Conservation (phyloP, 1,140 invertebrate genomes). For the Copidosoma floridanum region DNA sequence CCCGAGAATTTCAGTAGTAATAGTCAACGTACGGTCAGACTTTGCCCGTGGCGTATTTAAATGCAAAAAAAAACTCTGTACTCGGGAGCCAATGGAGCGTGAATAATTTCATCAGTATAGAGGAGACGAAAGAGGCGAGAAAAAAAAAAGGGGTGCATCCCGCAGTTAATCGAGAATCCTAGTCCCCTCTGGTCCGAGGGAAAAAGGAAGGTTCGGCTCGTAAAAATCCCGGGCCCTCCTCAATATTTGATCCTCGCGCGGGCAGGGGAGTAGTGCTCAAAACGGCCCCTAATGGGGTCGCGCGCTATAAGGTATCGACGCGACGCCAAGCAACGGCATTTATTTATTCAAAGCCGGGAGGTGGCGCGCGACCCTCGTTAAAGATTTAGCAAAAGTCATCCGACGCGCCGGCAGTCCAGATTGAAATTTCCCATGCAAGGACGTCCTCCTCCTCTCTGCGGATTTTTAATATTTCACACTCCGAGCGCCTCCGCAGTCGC, state of each 20-base stretch:
- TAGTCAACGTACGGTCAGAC: background rate
- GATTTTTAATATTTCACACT: conserved; percentile 42
- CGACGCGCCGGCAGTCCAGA: conserved; percentile 41
- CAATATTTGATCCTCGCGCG: conserved; percentile 19
- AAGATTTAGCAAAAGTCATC: conserved; percentile 55
- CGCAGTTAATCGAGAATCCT: background rate
- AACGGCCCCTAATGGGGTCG: conserved; percentile 47
- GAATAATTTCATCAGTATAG: too few relatives aligned
- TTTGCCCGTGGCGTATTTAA: background rate
- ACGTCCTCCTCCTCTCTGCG: conserved; percentile 33
- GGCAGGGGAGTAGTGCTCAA: conserved; percentile 32
- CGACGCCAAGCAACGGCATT: conserved; percentile 45
- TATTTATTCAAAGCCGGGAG: conserved; percentile 45
- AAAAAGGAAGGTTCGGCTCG: background rate
- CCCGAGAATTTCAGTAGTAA: background rate
- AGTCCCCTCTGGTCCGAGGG: background rate
- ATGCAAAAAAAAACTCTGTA: background rate
- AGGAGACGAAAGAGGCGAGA: too few relatives aligned
- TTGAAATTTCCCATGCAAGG: conserved; percentile 55
- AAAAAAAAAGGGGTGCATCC: too few relatives aligned
- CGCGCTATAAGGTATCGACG: too few relatives aligned
- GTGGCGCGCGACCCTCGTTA: conserved; percentile 45
- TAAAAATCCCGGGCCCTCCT: background rate
- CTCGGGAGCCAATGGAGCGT: too few relatives aligned
- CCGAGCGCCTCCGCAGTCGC: background rate